Evolutionary conservation across 2,797 vertebrate species (phyloP), one percentile per base, ranked within the genome.

Genomic region (Sebastiscus tertius): DNA sequence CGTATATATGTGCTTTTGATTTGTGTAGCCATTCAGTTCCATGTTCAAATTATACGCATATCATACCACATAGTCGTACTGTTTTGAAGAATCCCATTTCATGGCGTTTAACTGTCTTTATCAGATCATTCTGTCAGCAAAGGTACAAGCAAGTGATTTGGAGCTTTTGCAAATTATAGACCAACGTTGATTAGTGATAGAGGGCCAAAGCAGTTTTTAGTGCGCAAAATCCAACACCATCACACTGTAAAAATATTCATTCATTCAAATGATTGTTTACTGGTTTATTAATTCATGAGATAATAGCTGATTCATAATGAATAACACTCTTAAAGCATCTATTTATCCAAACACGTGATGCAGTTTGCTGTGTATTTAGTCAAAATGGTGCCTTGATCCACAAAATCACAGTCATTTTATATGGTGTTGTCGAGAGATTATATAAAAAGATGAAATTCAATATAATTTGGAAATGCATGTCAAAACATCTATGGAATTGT

Each of bases 1-100:
- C 68, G 78, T 89, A 83, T 93, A 64, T 72, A 84, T 93, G 93
- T 94, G 72, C 82, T 93, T 93, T 92, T 92, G 36, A 87, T 94
- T 66, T 89, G 59, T 93, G 77, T 91, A 89, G 85, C 80, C 89
- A 90, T 93, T 85, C 70, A 82, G 76, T 87, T 87, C 71, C 78
- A 88, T 92, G 87, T 93, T 88, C 54, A 73, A 74, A 83, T 76
- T 49, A 76, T 52, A 77, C 55, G 16, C 84, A 75, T 70, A 58
- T 80, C 71, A 89, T 82, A 58, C 66, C 81, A 72, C 77, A 72
- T 76, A 83, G 68, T 69, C 42, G 31, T 78, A 70, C 83, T 80
- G 82, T 92, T 89, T 46, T 86, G 34, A 85, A 79, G 26, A 72
- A 67, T 75, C 64, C 64, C 85, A 89, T 93, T 84, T 87, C 92